Evolutionary conservation across 2,888 invertebrate genomes (phyloP).

Genomic region (Drosophila mulleri): DNA sequence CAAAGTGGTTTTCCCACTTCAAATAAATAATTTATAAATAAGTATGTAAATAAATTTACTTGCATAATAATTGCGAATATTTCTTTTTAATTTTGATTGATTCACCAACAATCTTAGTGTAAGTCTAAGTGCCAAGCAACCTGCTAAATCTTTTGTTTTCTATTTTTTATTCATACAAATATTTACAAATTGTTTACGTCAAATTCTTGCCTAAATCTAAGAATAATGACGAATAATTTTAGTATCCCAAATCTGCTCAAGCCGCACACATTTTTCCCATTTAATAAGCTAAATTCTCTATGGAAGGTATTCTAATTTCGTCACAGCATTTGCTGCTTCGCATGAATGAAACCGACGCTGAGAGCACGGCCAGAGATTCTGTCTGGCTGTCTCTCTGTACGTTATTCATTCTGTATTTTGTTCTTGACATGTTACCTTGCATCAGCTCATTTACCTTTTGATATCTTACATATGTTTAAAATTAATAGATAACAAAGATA

Average conservation of each 20-base stretch:
- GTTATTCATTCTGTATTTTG: neutral
- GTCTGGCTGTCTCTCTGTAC: neutral
- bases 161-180: neutral
- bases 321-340: neutral
- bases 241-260: neutral
- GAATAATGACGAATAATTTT: constrained; percentile 12
- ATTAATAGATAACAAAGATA: neutral
- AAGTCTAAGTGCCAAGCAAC: neutral
- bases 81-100: constrained; percentile 8
- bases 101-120: neutral
- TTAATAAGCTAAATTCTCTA: neutral
- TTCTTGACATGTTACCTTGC: neutral
- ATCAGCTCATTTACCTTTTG: neutral
- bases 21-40: neutral
- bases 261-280: constrained; percentile 1
- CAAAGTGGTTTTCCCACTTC: neutral
- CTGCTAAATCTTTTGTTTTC: neutral
- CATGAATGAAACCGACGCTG: neutral
- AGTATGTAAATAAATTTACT: neutral
- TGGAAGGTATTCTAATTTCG: neutral
- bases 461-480: neutral
- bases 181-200: neutral
- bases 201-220: constrained; percentile 1
- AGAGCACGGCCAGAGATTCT: neutral
- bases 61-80: neutral